Conservation (phyloP, 2,113 vertebrate genomes). For the Psilopsiagon aurifrons region DNA sequence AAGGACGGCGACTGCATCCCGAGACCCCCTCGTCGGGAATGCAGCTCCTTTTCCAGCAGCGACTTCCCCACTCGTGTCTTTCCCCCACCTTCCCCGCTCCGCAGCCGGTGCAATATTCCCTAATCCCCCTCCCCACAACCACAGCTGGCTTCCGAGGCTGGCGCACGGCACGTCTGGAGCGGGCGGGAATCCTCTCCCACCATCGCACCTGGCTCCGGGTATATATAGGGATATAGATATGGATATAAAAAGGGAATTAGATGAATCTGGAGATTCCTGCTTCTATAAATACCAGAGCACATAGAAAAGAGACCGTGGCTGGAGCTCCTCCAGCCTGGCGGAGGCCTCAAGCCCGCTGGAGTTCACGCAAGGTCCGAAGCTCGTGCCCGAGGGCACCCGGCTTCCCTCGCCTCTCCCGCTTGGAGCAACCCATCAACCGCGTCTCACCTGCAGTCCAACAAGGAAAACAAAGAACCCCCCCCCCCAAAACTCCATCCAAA, state of each 20-base stretch:
- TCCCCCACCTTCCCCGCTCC: not conserved
- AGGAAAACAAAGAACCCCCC: not conserved
- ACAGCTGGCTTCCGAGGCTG: not conserved
- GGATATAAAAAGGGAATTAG: not conserved
- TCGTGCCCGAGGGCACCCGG: not conserved
- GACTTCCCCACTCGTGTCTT: not conserved
- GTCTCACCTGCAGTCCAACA: not conserved
- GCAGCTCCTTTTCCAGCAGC: not conserved
- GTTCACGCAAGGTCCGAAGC: not conserved
- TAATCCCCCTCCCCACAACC: not conserved
- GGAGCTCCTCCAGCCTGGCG: not conserved
- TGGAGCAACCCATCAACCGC: not conserved
- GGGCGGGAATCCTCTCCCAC: not conserved
- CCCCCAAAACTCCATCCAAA: not conserved
- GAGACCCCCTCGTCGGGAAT: not conserved
- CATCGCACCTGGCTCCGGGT: not conserved
- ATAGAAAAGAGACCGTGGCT: not conserved
- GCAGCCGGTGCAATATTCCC: not conserved
- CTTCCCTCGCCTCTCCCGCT: not conserved
- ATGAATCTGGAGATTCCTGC: not conserved
- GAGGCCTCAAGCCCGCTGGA: not conserved
- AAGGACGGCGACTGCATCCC: not conserved
- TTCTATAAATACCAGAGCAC: not conserved
- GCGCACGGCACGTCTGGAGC: too few species aligned
- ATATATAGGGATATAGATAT: not conserved